phyloP scores from a whole-genome alignment of 2,797 vertebrate species.

The Microctenopoma steveboyesi region DNA sequence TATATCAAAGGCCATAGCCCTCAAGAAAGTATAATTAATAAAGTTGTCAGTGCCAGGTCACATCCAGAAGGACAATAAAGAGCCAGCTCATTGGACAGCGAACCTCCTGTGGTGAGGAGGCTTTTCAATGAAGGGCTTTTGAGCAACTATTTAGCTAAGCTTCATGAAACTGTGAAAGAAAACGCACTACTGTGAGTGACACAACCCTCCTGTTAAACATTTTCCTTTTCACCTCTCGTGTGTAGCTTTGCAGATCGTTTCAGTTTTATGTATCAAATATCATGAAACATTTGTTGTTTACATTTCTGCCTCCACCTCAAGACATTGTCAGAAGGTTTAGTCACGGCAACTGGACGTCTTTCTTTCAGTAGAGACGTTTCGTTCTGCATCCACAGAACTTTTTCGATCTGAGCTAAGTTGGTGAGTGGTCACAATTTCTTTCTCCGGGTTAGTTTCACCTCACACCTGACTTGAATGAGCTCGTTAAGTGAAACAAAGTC shows the following conservation, averaged over 20 bases:
- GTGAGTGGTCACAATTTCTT: too few species aligned
- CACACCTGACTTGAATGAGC: too few species aligned
- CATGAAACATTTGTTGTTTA: not conserved
- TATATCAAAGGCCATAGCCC: conserved; percentile 69
- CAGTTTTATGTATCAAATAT: not conserved
- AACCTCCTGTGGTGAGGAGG: conserved; percentile 41
- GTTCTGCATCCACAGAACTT: too few species aligned
- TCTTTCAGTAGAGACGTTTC: too few species aligned
- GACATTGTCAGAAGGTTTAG: not conserved
- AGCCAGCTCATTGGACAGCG: conserved; percentile 43
- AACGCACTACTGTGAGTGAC: not conserved
- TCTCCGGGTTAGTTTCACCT: too few species aligned
- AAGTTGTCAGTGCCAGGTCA: conserved; percentile 68
- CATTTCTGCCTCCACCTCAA: not conserved
- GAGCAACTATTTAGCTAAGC: conserved; percentile 8
- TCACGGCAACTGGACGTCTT: too few species aligned
- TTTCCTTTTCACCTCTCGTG: not conserved
- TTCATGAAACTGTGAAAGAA: not conserved
- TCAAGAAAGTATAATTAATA: conserved; percentile 77
- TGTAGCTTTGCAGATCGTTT: not conserved
- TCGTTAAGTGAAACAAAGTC: too few species aligned
- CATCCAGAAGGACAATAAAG: conserved; percentile 53
- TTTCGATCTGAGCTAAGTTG: too few species aligned
- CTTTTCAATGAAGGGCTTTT: conserved; percentile 24
- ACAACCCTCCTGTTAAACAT: not conserved